Percentiles rank a stretch among this genome's conserved stretches.
phyloP scores from a whole-genome alignment of 1,140 invertebrate species.

The Rhagoletis zephyria region DNA sequence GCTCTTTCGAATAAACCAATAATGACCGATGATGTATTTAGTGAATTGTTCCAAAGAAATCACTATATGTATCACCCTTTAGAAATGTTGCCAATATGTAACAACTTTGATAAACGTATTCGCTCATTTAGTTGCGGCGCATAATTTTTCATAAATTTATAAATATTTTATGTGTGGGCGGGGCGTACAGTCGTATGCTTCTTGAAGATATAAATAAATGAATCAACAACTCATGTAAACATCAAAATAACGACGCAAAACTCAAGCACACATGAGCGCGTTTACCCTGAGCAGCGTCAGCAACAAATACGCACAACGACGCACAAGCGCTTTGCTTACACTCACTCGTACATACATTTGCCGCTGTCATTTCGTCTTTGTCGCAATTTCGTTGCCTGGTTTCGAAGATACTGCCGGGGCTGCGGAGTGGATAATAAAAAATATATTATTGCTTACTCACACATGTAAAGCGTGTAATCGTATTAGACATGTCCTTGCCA shows the following conservation, averaged over 20 bases:
- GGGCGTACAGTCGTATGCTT: background rate
- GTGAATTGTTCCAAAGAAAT: no score
- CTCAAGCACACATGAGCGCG: background rate
- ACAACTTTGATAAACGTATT: no score
- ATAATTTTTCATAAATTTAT: constrained; percentile 2
- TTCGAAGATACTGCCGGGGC: background rate
- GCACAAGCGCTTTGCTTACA: no score
- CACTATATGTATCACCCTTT: no score
- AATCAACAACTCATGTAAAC: background rate
- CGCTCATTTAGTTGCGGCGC: no score
- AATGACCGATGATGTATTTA: no score
- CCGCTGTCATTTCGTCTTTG: background rate
- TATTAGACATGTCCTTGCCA: constrained; percentile 32
- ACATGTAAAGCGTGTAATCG: constrained; percentile 15
- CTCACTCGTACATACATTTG: no score
- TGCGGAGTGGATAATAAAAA: background rate
- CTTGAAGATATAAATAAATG: constrained; percentile 21
- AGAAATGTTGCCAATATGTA: no score
- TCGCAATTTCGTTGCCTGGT: background rate
- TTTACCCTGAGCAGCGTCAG: background rate
- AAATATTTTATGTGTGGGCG: background rate
- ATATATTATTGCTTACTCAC: constrained; percentile 39
- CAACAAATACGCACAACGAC: background rate
- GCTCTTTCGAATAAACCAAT: no score
- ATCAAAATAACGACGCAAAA: background rate